Evolutionary conservation across 2,888 invertebrate genomes (phyloP), one percentile per base, ranked within the genome.

Genomic region (Drosophila picticornis): DNA sequence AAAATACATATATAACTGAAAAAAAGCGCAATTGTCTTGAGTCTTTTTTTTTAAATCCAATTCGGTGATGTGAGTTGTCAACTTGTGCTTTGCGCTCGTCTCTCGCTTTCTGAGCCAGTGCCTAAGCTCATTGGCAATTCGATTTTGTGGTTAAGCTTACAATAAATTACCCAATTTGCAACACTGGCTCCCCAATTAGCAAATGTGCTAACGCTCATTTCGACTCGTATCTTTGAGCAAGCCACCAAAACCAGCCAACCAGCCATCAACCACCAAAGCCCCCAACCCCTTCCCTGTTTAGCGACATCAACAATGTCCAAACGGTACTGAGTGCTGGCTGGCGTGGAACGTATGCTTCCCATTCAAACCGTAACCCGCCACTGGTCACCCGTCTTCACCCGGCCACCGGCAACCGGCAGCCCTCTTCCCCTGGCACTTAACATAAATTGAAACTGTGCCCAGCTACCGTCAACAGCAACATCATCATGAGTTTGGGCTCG

Each of bases 101-200:
- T 57, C 51, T 13, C 22, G 10, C 11, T 22, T 13, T 22, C 22
- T 46, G n/a, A 50, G 50, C 4, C 70, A 72, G 60, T 61, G 73
- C 63, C 56, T 65, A 38, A 32, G 69, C 73, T 58, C 58, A 62
- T 77, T 68, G 75, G 38, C 68, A 78, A 72, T 73, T 58, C 48
- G 57, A 75, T 58, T 71, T 69, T 65, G 80, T 65, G 72, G 72
- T 31, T 75, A 68, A 78, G 77, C 84, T 75, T 70, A 73, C 84
- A 80, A 82, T 82, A 83, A 80, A 82, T 83, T 84, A 72, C 71
- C 65, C 75, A 80, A 77, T 81, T 83, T 81, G 80, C 75, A 78
- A 36, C 73, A 68, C 64, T 58, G 66, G 22, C 66, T 70, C 32
- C 53, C 53, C 65, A 66, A 69, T 63, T 72, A 61, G 68, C 61